Evolutionary conservation across 2,888 invertebrate species (phyloP), one percentile per base, ranked within the genome.

Genomic region (Diarsia mendica): DNA sequence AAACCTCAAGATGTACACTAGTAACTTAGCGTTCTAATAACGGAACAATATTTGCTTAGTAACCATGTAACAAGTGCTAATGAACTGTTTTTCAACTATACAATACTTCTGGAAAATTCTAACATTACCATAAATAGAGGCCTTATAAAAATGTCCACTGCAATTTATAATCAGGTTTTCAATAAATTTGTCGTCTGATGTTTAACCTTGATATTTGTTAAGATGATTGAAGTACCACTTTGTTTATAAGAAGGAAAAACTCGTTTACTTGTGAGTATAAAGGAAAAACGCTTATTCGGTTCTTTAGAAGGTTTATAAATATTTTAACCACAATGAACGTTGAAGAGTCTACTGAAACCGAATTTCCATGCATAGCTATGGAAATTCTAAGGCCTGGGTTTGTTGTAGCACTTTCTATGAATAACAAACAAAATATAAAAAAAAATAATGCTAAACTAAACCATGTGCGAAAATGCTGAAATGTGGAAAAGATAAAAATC

Each of bases 171-270:
- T 83, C 86, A 76, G 82, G 84, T 84, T 88, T 83, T 74, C 70
- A 80, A 79, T 74, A 77, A 76, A 77, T 70, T 80, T 80, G 82
- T 82, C 81, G 82, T 70, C 60, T 68, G 79, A 72, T 80, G 66
- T 78, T 84, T 66, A 82, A 86, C 87, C 87, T 89, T 87, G 88
- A 84, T 84, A 86, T 77, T 84, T 83, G 63, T 78, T 75, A 74
- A 75, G 66, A 82, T 74, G 67, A 70, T 72, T 82, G 67, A 82
- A 80, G 78, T 77, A 82, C 68, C 53, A 76, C 55, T 82, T 64
- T 77, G 67, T 71, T 61, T 66, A 72, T 71, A 70, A 70, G 61
- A 63, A 49, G 49, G 51, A 71, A 67, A 72, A 74, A 71, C 53
- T 58, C 58, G 78, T 73, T 73, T 78, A 46, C n/a, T 66, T n/a